These are phyloP conservation scores for Nasonia longicornis DNA, from an alignment of 1,140 invertebrate genomes.

Conservation along the genomic window DNA sequence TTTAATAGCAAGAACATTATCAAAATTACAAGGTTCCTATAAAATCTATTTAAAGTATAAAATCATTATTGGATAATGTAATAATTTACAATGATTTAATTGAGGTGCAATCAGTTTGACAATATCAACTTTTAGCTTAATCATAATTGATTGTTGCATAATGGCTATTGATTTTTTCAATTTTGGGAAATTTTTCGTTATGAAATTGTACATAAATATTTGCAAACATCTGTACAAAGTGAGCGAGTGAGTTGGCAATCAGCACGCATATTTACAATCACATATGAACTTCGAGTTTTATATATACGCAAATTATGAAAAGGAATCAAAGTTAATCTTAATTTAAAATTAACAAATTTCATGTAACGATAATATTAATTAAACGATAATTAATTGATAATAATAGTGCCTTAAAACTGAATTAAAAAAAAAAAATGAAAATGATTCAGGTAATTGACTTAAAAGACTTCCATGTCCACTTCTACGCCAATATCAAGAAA, in stretches of 20 bases:
- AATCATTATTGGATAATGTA: conserved; percentile 35
- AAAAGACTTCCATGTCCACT: conserved; percentile 82
- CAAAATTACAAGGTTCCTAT: conserved; percentile 33
- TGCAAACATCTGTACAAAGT: conserved; percentile 44
- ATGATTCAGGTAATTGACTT: conserved; percentile 51
- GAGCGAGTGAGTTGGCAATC: conserved; percentile 27
- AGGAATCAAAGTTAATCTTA: conserved; percentile 34
- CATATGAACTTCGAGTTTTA: conserved; percentile 29
- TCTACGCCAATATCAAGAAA: conserved; percentile 78
- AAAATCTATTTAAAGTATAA: conserved; percentile 44
- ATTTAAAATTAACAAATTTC: conserved; percentile 4
- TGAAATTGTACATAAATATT: conserved; percentile 44
- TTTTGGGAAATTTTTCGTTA: conserved; percentile 25
- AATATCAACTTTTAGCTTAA: conserved; percentile 31
- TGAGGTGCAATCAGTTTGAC: conserved; percentile 22
- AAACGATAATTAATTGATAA: conserved; percentile 21
- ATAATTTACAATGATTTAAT: conserved; percentile 41
- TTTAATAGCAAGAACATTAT: conserved; percentile 33
- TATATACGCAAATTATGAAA: conserved; percentile 7
- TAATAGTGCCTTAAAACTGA: conserved; percentile 16
- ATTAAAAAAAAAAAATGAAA: conserved; percentile 25
- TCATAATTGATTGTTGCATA: conserved; percentile 33
- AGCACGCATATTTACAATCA: conserved; percentile 43
- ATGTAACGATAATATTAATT: conserved; percentile 32
- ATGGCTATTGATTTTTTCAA: conserved; percentile 25